Conservation (phyloP, 2,888 invertebrate genomes). For the Apotomis capreana region DNA sequence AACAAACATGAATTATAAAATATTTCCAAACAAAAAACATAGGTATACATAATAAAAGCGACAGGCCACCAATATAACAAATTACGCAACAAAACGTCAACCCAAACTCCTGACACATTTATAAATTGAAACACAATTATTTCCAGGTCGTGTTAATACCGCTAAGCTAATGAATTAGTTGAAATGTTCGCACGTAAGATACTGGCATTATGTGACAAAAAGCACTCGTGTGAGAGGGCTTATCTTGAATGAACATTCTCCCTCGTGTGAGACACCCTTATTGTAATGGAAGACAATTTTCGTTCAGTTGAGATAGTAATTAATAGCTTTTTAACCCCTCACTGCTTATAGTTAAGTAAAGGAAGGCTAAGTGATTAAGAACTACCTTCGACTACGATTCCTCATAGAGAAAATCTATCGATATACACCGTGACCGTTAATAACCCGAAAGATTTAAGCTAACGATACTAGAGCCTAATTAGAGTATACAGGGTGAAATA, state of each 20-base stretch:
- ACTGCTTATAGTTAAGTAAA: background rate
- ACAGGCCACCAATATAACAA: background rate
- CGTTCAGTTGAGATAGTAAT: conserved; percentile 18
- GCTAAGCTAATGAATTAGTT: conserved; percentile 42
- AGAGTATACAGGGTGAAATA: no score
- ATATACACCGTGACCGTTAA: no score
- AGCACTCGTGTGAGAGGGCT: conserved; percentile 66
- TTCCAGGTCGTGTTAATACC: conserved; percentile 34
- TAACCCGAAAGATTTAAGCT: no score
- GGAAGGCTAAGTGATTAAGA: no score
- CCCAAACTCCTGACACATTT: conserved; percentile 5
- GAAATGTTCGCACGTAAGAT: conserved; percentile 59
- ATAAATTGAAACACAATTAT: conserved; percentile 36
- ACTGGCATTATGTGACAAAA: conserved; percentile 69
- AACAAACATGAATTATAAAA: no score
- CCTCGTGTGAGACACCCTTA: conserved; percentile 47
- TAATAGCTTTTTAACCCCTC: conserved; percentile 10
- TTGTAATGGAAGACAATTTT: conserved; percentile 47
- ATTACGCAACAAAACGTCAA: conserved; percentile 1
- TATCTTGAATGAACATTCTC: conserved; percentile 71
- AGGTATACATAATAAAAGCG: background rate
- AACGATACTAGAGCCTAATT: no score
- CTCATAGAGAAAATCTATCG: no score
- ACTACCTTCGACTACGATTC: no score
- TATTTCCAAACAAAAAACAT: background rate